Evolutionary conservation across 2,888 invertebrate species (phyloP).

Genomic region (Thecocarcelia acutangulata): DNA sequence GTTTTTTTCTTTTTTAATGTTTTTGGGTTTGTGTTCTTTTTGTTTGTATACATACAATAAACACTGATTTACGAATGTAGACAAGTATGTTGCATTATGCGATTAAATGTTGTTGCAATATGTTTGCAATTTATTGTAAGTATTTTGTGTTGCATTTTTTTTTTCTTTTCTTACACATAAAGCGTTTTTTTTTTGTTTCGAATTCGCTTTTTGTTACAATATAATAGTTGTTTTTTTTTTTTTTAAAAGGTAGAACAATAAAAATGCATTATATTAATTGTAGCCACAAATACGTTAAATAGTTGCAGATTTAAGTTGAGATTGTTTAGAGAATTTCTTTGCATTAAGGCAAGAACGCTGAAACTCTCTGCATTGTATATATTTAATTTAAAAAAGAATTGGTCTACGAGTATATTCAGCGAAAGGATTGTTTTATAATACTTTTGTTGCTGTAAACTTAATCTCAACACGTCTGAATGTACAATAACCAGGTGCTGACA

Average conservation of each 20-base stretch:
- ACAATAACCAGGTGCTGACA: too few relatives aligned
- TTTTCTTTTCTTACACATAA: constrained; percentile 60
- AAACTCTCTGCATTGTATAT: too few relatives aligned
- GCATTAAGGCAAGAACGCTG: too few relatives aligned
- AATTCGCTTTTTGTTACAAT: constrained; percentile 20
- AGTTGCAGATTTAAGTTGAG: constrained; percentile 22
- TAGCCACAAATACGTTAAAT: constrained; percentile 57
- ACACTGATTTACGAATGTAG: constrained; percentile 38
- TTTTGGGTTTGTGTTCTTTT: constrained; percentile 7
- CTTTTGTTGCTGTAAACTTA: too few relatives aligned
- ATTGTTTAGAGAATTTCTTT: constrained; percentile 20
- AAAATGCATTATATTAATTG: constrained; percentile 50
- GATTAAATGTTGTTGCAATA: constrained; percentile 69
- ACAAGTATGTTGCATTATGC: constrained; percentile 57
- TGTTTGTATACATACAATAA: constrained; percentile 47
- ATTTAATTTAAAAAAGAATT: too few relatives aligned
- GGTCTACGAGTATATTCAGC: too few relatives aligned
- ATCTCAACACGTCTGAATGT: too few relatives aligned
- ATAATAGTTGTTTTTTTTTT: constrained; percentile 64
- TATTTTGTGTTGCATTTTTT: constrained; percentile 29
- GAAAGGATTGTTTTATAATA: too few relatives aligned
- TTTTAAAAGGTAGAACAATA: constrained; percentile 63
- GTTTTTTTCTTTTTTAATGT: too few relatives aligned
- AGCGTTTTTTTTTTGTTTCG: constrained; percentile 69
- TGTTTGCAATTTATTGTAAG: constrained; percentile 66